A percentile compares a stretch with the other conserved stretches of the same genome.
Conservation (phyloP, 2,113 vertebrate species). For the Fregata magnificens region DNA sequence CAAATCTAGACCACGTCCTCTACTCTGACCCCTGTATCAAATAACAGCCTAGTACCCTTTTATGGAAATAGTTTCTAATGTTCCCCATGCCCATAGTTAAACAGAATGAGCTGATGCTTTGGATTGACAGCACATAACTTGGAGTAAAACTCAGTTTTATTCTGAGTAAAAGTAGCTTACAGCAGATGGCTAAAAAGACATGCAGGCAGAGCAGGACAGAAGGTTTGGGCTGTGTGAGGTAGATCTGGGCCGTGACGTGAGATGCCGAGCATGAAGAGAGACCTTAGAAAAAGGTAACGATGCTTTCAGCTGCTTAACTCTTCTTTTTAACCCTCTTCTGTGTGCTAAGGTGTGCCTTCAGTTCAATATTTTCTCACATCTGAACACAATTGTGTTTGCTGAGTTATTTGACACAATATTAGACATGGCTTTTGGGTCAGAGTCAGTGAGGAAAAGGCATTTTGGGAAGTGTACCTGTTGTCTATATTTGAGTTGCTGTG, state of each 20-base stretch:
- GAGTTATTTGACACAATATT: not conserved
- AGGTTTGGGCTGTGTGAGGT: not conserved
- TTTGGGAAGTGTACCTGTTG: not conserved
- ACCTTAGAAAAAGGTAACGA: not conserved
- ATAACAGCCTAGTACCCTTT: not conserved
- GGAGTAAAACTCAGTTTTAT: not conserved
- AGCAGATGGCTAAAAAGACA: not conserved
- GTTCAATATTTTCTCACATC: not conserved
- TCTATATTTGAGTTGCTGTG: not conserved
- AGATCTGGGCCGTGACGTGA: not conserved
- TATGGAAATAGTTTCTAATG: slow-evolving; percentile 5
- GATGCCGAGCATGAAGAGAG: not conserved
- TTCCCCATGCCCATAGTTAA: not conserved
- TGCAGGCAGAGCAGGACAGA: not conserved
- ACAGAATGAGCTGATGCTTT: not conserved
- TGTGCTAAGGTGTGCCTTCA: not conserved
- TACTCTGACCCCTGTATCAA: slow-evolving; percentile 3
- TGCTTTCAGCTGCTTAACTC: not conserved
- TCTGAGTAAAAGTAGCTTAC: not conserved
- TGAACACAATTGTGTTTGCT: not conserved
- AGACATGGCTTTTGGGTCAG: not conserved
- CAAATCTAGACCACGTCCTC: slow-evolving; percentile 10
- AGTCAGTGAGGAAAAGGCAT: not conserved
- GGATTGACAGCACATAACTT: not conserved
- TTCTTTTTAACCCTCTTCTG: not conserved